A percentile compares a stretch with the other conserved stretches of the same genome.
Evolutionary conservation across 2,797 vertebrate genomes (phyloP).

Genomic region (Basileuterus tristriatus): DNA sequence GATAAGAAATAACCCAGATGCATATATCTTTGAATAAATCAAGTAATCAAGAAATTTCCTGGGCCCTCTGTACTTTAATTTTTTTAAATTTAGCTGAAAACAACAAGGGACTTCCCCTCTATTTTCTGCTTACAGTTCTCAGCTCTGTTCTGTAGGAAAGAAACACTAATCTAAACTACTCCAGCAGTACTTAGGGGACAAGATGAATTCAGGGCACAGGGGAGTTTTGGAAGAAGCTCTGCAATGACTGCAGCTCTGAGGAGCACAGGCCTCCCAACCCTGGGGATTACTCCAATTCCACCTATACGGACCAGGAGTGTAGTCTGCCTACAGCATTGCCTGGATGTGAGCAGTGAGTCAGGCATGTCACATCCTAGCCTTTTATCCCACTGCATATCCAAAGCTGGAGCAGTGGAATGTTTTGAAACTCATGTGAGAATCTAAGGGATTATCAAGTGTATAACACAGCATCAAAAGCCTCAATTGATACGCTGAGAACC

Average conservation of each 20-base stretch:
- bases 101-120: background rate
- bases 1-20: background rate
- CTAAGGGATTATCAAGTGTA: background rate
- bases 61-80: background rate
- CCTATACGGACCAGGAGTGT: background rate
- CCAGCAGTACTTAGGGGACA: background rate
- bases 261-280: accelerated
- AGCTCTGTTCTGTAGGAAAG: background rate
- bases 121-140: background rate
- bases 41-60: background rate
- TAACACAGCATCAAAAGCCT: background rate
- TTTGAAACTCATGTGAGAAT: background rate
- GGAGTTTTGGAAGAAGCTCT: background rate
- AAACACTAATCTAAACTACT: background rate
- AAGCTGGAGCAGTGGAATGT: background rate
- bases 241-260: background rate
- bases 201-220: background rate
- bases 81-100: background rate
- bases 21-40: background rate
- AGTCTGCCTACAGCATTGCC: background rate
- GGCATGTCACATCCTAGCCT: background rate
- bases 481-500: accelerated
- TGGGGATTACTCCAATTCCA: background rate
- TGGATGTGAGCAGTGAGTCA: background rate
- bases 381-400: background rate